Conservation (phyloP, 2,888 invertebrate genomes). For the Deilephila elpenor region DNA sequence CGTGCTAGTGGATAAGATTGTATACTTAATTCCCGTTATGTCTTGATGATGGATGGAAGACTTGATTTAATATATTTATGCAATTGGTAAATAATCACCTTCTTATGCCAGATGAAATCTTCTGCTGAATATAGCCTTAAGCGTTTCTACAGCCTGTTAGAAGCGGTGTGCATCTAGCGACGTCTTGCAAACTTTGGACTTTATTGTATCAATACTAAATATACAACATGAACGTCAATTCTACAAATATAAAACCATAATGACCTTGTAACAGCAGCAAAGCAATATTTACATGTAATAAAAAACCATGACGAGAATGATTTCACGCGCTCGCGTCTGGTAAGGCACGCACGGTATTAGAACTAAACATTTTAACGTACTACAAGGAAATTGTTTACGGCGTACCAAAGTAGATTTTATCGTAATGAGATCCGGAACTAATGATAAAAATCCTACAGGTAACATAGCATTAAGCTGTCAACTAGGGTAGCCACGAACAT, state of each 20-base stretch:
- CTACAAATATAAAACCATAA: not conserved
- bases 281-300: slow-evolving; percentile 7
- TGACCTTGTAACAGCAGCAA: not conserved
- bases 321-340: slow-evolving; percentile 16
- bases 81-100: too few species aligned
- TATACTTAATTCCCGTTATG: too few species aligned
- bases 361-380: not conserved
- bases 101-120: too few species aligned
- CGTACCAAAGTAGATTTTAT: slow-evolving; percentile 15
- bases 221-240: not conserved
- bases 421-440: slow-evolving; percentile 21
- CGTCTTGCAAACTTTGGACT: too few species aligned
- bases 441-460: slow-evolving; percentile 7
- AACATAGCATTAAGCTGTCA: slow-evolving; percentile 3
- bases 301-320: slow-evolving; percentile 12
- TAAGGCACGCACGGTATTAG: not conserved
- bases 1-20: too few species aligned
- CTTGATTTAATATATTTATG: too few species aligned
- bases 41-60: too few species aligned
- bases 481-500: not conserved
- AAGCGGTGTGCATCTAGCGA: too few species aligned
- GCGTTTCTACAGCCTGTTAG: too few species aligned
- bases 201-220: too few species aligned
- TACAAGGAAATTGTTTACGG: not conserved
- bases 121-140: too few species aligned